phyloP scores from a whole-genome alignment of 2,888 invertebrate species.

The Thera obeliscata region DNA sequence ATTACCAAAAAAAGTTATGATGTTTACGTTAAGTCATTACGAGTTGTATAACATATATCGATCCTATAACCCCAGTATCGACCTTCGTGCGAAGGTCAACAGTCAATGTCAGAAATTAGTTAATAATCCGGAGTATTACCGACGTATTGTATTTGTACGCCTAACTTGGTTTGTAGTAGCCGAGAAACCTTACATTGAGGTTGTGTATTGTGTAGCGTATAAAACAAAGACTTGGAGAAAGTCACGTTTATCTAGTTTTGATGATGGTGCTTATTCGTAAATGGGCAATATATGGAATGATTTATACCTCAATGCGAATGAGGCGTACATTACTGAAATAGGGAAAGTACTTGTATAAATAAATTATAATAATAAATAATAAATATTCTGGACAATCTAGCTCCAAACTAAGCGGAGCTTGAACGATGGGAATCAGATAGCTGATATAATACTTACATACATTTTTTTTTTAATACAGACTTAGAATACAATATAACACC shows the following conservation, averaged over 20 bases:
- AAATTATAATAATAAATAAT: too few relatives aligned
- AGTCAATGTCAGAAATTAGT: conserved; percentile 37
- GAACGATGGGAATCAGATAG: too few relatives aligned
- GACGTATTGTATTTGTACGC: not conserved
- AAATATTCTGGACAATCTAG: too few relatives aligned
- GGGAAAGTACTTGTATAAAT: too few relatives aligned
- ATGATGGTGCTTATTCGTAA: not conserved
- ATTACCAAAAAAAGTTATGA: conserved; percentile 15
- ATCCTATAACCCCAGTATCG: conserved; percentile 16
- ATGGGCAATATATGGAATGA: too few relatives aligned
- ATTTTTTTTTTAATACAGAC: too few relatives aligned
- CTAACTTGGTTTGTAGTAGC: conserved; percentile 1
- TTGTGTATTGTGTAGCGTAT: conserved; percentile 8
- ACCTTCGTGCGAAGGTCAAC: conserved; percentile 30
- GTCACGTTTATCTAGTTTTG: not conserved
- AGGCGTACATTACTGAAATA: too few relatives aligned
- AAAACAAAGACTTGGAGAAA: conserved; percentile 4
- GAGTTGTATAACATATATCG: conserved; percentile 29
- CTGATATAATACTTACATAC: too few relatives aligned
- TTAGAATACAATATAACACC: too few relatives aligned
- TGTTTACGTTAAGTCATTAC: conserved; percentile 8
- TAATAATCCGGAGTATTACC: conserved; percentile 31
- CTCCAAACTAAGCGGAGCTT: too few relatives aligned
- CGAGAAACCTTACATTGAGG: conserved; percentile 26
- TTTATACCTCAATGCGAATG: too few relatives aligned